Base-by-base conservation (phyloP, 2,888 invertebrate species). In the Nomada ruficornis region DNA sequence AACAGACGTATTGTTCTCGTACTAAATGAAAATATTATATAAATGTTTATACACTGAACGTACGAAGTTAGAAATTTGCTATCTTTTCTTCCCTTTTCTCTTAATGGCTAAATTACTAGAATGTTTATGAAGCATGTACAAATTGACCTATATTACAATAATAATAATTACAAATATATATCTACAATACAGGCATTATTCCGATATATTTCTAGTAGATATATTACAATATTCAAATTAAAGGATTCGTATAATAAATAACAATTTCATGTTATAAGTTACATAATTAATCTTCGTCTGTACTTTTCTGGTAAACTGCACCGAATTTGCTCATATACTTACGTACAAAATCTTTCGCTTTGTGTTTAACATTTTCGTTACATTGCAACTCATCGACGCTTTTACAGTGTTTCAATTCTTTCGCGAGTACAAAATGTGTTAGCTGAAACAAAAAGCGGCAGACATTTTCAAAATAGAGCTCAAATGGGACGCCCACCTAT, bases 311-410 rank as follows among this genome's bases (percentile, higher is more conserved):
- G 94, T 98, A 98, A 47, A 96, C 95, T 2, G 97, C 96, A 0
- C 98, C 98, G 94, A 98, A 98, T 94, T 98, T 98, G 36, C 96
- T 96, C 99, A 99, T 99, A 94, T 99, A 99, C 93, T 98, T 98
- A 91, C 96, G 96, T 75, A 99, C 98, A 94, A 98, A 99, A 94
- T 98, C 99, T 93, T 97, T 97, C 26, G 99, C 98, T 94, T 99
- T 99, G 89, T 97, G 96, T 89, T 98, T 98, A 10, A 99, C 99
- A 77, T 98, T 98, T 88, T 98, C 98, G 54, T 97, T 98, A 89
- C 98, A 98, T 70, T 97, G 96, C 68, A 98, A 94, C 89, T 98
- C 98, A 85, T 98, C 97, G 2, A 97, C 97, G 60, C 96, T 96
- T 83, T 97, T 96, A 91, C 98, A 97, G 93, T 98, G 98, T 93